Evolutionary conservation across 2,113 vertebrate species (phyloP).

Genomic region (Chauna torquata): DNA sequence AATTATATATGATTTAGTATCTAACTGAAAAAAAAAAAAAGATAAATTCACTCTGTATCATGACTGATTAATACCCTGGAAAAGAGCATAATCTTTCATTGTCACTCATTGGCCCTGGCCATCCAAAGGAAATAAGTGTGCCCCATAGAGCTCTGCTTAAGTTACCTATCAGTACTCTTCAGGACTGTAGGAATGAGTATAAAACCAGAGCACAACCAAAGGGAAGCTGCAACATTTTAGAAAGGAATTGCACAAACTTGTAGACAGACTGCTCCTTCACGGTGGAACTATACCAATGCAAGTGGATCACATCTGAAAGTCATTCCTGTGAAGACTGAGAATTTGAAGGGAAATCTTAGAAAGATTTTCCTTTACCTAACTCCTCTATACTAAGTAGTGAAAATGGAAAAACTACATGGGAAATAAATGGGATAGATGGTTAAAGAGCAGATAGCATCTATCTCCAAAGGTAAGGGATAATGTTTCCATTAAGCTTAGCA

Average conservation of each 20-base stretch:
- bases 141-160: background rate
- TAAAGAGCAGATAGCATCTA: conserved; percentile 24
- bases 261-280: background rate
- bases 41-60: background rate
- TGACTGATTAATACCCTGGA: background rate
- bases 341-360: background rate
- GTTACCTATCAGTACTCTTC: background rate
- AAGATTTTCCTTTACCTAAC: background rate
- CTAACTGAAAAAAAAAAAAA: background rate
- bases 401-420: background rate
- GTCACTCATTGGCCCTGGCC: background rate
- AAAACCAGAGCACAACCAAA: background rate
- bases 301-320: background rate
- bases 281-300: background rate
- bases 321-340: background rate
- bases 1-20: background rate
- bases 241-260: background rate
- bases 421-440: background rate
- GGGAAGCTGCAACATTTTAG: background rate
- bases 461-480: conserved; percentile 6
- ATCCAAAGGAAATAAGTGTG: background rate
- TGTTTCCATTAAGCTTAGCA: conserved; percentile 21
- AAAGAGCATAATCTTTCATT: background rate
- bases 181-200: background rate
- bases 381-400: background rate